Base-by-base conservation (phyloP, 1,140 invertebrate genomes). In the Papilio aristodemus region DNA sequence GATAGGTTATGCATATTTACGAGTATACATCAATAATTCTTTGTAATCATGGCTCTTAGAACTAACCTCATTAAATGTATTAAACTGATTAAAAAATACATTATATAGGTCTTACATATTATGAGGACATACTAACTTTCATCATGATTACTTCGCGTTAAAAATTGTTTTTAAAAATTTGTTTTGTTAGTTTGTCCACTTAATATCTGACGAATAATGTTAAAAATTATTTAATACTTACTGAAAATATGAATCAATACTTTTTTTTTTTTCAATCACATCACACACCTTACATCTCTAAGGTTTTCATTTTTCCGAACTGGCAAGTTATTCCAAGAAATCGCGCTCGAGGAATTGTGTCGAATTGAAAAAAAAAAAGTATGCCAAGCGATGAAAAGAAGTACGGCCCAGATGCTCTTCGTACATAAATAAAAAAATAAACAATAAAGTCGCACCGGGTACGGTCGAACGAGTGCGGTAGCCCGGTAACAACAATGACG, bases 291-390 rank as follows among this genome's bases (percentile, higher is more conserved):
- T n/a, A n/a, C n/a, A n/a, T n/a, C n/a, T 32, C 27, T 10, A 22
- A 22, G 19, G 0, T 50, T 50, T 50, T 22, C 8, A 50, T 50
- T 50, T 50, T 25, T 11, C 46, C 46, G 46, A 22, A 50, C 17
- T 22, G 46, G 46, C 17, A 10, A 38, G 36, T 36, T 60, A 60
- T 60, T 60, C 32, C 58, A 36, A 60, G 58, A 60, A 37, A 60
- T 60, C n/a, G 58, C 58, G 27, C 32, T n/a, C 58, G 19, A 2
- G n/a, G 36, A 60, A 60, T 60, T 60, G 32, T 60, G 58, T 60
- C 58, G 58, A 60, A 60, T 60, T 36, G 46, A 50, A 50, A 50
- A 60, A n/a, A n/a, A 57, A 60, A 60, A 59, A 59, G 58, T 38
- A 60, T 38, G 58, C 58, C 58, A 60, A 19, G 14, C 32, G 58